phyloP scores from a whole-genome alignment of 2,888 invertebrate genomes.

The Drepanosiphum platanoidis region DNA sequence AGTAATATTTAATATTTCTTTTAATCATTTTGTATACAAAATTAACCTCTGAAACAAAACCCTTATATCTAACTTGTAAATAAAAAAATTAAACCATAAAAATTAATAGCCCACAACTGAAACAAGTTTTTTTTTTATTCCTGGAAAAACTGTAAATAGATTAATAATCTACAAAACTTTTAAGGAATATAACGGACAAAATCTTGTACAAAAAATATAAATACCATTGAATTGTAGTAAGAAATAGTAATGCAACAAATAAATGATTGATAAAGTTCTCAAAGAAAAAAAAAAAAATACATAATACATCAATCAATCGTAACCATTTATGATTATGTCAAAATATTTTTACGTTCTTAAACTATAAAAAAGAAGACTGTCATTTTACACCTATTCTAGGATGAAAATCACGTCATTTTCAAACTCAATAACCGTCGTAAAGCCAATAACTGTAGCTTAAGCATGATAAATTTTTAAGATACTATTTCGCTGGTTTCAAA shows the following conservation, averaged over 20 bases:
- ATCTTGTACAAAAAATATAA: slow-evolving; percentile 10
- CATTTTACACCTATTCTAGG: slow-evolving; percentile 1
- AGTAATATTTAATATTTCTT: neutral
- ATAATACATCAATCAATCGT: neutral
- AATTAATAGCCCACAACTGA: neutral
- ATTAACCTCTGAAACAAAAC: neutral
- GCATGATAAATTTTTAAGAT: slow-evolving; percentile 20
- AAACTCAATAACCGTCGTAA: neutral
- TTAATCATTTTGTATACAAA: neutral
- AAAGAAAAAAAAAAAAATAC: neutral
- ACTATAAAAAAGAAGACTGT: neutral
- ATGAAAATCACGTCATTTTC: slow-evolving; percentile 15
- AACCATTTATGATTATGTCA: neutral
- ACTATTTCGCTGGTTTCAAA: slow-evolving; percentile 30
- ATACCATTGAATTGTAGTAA: slow-evolving; percentile 7
- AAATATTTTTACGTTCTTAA: neutral
- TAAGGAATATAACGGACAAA: neutral
- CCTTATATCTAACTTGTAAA: neutral
- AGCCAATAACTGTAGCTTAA: slow-evolving; percentile 19
- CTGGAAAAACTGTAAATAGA: neutral
- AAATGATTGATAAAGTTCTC: neutral
- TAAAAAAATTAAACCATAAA: neutral
- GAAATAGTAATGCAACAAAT: neutral
- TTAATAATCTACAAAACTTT: neutral
- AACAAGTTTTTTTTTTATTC: slow-evolving; percentile 1